A percentile compares a stretch with the other conserved stretches of the same genome.
Evolutionary conservation across 2,113 vertebrate genomes (phyloP).

Genomic region (Varanus salvator): DNA sequence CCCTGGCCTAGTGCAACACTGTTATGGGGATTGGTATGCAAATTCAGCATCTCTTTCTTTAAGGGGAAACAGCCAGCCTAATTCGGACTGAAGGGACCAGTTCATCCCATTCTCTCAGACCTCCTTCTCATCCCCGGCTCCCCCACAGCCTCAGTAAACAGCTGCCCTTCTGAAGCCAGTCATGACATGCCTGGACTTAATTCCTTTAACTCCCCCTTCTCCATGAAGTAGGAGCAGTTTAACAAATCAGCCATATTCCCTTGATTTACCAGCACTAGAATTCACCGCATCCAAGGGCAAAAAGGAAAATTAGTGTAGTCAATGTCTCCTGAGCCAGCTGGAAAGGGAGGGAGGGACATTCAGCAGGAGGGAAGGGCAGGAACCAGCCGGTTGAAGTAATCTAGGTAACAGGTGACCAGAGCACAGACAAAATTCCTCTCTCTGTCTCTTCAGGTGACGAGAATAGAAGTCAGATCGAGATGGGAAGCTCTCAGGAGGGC

Average conservation of each 20-base stretch:
- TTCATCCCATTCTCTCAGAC: background rate
- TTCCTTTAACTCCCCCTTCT: background rate
- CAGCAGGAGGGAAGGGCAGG: background rate
- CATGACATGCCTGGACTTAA: background rate
- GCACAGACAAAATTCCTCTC: slow-evolving; percentile 12
- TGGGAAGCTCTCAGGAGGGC: background rate
- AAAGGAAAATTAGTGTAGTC: background rate
- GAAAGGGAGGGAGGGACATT: background rate
- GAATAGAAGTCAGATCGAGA: slow-evolving; percentile 1
- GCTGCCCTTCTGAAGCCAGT: background rate
- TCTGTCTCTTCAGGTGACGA: slow-evolving; percentile 7
- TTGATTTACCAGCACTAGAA: background rate
- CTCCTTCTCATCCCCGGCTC: background rate
- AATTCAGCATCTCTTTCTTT: background rate
- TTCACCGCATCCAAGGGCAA: background rate
- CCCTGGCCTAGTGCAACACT: background rate
- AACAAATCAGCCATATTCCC: background rate
- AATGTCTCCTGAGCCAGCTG: background rate
- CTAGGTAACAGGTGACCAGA: background rate
- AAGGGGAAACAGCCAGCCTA: background rate
- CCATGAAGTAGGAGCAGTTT: background rate
- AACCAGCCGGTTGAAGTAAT: background rate
- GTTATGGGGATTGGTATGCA: background rate
- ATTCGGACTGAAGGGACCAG: no score
- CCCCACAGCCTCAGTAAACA: background rate